These are phyloP conservation scores for Montifringilla adamsi DNA, from an alignment of 2,113 vertebrate species.

Conservation along the genomic window DNA sequence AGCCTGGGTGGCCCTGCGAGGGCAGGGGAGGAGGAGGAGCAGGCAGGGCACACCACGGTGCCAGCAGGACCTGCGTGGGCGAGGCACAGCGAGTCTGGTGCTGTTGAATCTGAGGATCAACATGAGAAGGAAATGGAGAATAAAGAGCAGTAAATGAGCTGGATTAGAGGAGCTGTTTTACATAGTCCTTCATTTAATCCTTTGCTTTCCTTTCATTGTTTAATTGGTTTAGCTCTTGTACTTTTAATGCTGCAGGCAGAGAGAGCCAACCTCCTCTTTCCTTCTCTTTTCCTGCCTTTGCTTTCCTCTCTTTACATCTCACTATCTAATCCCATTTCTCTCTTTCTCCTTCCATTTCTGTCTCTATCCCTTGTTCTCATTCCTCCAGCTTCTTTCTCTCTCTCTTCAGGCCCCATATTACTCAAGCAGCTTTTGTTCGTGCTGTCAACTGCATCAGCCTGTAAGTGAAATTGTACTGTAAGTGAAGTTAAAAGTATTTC, in stretches of 20 bases:
- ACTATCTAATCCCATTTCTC: constrained; percentile 35
- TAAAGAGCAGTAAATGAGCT: constrained; percentile 65
- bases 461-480: constrained; percentile 71
- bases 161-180: constrained; percentile 66
- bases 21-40: background rate
- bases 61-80: fast-evolving
- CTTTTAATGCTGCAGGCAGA: constrained; percentile 30
- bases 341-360: constrained; percentile 29
- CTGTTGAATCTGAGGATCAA: constrained; percentile 34
- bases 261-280: background rate
- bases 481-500: constrained; percentile 74
- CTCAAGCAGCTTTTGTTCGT: constrained; percentile 62
- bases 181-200: constrained; percentile 65
- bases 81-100: fast-evolving
- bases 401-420: constrained; percentile 53
- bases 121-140: constrained; percentile 53
- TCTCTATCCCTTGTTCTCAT: constrained; percentile 9
- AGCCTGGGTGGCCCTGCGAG: fast-evolving
- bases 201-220: constrained; percentile 64
- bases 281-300: background rate
- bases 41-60: fast-evolving
- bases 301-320: constrained; percentile 23
- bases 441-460: constrained; percentile 50
- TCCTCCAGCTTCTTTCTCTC: background rate
- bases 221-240: constrained; percentile 67